Evolutionary conservation across 2,797 vertebrate genomes (phyloP).

Genomic region (Dryobates pubescens): DNA sequence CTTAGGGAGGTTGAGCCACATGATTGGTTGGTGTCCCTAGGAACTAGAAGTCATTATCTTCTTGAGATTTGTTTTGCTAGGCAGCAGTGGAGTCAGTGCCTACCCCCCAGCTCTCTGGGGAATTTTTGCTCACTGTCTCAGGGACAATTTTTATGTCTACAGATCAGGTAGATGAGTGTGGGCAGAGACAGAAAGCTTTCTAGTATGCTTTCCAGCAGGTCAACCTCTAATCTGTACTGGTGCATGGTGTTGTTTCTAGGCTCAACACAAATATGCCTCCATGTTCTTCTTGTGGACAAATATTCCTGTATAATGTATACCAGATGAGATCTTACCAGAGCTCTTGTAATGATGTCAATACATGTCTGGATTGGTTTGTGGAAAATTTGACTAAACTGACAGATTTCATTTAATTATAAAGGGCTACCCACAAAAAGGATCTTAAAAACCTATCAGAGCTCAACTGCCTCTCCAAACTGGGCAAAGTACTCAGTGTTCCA

Average conservation of each 20-base stretch:
- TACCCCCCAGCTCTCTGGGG: not conserved
- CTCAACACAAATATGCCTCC: not conserved
- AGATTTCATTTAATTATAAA: not conserved
- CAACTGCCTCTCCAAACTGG: not conserved
- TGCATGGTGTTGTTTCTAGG: no score
- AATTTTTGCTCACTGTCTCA: not conserved
- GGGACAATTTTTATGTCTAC: not conserved
- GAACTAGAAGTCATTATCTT: not conserved
- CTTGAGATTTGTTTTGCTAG: not conserved
- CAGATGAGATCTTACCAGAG: not conserved
- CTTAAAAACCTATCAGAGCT: not conserved
- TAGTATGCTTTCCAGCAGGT: not conserved
- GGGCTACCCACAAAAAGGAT: not conserved
- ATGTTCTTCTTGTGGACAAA: not conserved
- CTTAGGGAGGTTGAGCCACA: not conserved
- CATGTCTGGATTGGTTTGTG: not conserved
- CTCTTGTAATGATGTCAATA: not conserved
- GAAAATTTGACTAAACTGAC: not conserved
- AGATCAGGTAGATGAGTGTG: not conserved
- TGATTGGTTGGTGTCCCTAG: not conserved
- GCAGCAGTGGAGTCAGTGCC: not conserved
- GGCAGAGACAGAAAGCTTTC: not conserved
- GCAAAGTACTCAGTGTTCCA: not conserved
- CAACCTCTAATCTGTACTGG: no score
- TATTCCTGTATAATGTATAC: not conserved